Base-by-base conservation (phyloP, 2,888 invertebrate genomes). In the Tenthredo distinguenda region DNA sequence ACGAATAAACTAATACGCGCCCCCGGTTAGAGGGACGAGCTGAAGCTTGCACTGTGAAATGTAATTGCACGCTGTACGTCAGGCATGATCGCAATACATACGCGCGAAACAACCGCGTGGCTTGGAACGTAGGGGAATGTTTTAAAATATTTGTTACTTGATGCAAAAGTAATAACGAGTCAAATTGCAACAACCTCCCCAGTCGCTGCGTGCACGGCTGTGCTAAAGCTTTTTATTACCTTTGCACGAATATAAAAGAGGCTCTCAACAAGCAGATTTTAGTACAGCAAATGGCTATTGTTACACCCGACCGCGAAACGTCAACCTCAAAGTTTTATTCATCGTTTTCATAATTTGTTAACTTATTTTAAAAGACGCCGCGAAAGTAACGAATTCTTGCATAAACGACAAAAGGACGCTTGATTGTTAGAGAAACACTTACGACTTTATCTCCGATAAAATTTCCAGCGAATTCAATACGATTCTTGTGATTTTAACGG, bases 141-240 rank as follows among this genome's bases (percentile, higher is more conserved):
- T 81, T 58, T 81, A 40, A 58, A 81, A 81, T 81, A 62, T 81
- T 81, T 81, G 62, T 81, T 62, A 58, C 81, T 81, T 81, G 81
- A 81, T 62, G 79, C 81, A 62, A 62, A 62, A 81, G 81, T 81
- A 81, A 81, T 81, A 81, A 81, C 81, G 81, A 81, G 81, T 81
- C 37, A 81, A 81, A 81, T 81, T 81, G 81, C 81, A 81, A 62
- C 81, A 81, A 81, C 21, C 81, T 62, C n/a, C 26, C 77, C 31
- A 12, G 37, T 26, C 37, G 0, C 37, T 21, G 26, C 31, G 37
- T 37, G 21, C 62, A 26, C 40, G 58, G 62, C 9, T 81, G 40
- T 79, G 81, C 21, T 40, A 40, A 26, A 37, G 37, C 58, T 37
- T 62, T 81, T 81, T 62, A 62, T 62, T 62, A 62, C 81, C 62